Percentiles rank a stretch among this genome's conserved stretches.
Evolutionary conservation across 53 echinoderm and acorn worm species (phyloP).

Genomic region (Stichopus horrens): DNA sequence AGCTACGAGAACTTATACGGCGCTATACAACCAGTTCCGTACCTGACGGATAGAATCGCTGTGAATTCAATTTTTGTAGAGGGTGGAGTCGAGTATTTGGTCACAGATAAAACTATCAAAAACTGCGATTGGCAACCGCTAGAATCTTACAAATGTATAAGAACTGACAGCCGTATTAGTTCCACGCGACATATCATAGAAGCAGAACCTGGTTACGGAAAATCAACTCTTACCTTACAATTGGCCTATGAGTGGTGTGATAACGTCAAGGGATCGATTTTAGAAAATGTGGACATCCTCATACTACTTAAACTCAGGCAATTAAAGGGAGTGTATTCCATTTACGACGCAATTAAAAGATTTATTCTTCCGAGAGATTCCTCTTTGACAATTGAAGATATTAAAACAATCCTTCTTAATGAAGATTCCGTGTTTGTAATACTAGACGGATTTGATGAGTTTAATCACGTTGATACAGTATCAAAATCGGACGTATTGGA

Average conservation of each 20-base stretch:
- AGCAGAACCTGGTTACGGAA: slow-evolving; percentile 12
- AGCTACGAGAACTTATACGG: neutral
- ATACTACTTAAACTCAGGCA: slow-evolving; percentile 13
- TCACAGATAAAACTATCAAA: neutral
- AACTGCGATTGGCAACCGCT: neutral
- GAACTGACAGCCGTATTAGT: neutral
- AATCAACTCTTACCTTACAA: slow-evolving; percentile 16
- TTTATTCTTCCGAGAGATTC: slow-evolving; percentile 9
- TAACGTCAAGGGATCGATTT: neutral
- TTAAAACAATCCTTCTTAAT: neutral
- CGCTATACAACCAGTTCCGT: neutral
- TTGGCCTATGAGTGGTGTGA: slow-evolving; percentile 21
- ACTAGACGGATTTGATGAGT: slow-evolving; percentile 26
- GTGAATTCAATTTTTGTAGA: slow-evolving; percentile 10
- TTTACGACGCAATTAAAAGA: slow-evolving; percentile 26
- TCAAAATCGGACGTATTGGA: neutral
- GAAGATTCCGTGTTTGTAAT: neutral
- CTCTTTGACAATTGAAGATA: neutral
- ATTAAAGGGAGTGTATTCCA: neutral
- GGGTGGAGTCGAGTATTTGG: slow-evolving; percentile 10
- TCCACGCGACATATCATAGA: slow-evolving; percentile 9
- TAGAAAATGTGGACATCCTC: slow-evolving; percentile 13
- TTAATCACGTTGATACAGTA: no score
- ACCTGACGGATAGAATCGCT: neutral
- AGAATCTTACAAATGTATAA: neutral